Evolutionary conservation across 37 sponge, comb jelly and placozoan genomes (phyloP).

Genomic region (Agelas oroides): DNA sequence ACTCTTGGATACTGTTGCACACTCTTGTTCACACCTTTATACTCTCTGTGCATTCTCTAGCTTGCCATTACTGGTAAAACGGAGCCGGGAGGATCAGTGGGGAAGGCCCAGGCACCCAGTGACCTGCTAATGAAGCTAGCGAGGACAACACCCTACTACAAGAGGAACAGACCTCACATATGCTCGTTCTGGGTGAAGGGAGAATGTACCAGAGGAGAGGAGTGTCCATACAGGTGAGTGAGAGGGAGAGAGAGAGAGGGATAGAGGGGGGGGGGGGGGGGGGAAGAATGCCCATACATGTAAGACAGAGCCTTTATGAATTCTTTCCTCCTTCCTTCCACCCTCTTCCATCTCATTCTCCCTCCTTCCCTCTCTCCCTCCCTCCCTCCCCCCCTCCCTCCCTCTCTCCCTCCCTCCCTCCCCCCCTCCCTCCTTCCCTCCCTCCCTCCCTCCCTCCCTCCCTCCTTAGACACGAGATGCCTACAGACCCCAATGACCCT

Average conservation of each 20-base stretch:
- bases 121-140: conserved; percentile 90
- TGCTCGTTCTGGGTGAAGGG: conserved; percentile 99
- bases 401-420: too few species aligned
- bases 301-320: not conserved
- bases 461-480: conserved; percentile 91
- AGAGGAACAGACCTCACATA: conserved; percentile 97
- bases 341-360: too few species aligned
- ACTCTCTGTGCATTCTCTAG: conserved; percentile 10
- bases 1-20: too few species aligned
- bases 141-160: conserved; percentile 97
- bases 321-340: too few species aligned
- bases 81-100: conserved; percentile 85
- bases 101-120: conserved; percentile 89
- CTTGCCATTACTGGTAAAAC: conserved; percentile 47
- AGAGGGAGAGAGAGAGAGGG: not conserved
- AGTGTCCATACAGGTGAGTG: conserved; percentile 88
- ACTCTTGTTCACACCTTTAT: too few species aligned
- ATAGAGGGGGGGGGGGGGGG: not conserved
- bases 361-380: too few species aligned
- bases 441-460: too few species aligned
- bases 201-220: conserved; percentile 97
- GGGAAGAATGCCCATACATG: not conserved
- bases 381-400: too few species aligned
- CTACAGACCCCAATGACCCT: conserved; percentile 96
- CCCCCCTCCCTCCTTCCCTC: too few species aligned